phyloP scores from a whole-genome alignment of 2,888 invertebrate genomes.

The Lithodes maja region DNA sequence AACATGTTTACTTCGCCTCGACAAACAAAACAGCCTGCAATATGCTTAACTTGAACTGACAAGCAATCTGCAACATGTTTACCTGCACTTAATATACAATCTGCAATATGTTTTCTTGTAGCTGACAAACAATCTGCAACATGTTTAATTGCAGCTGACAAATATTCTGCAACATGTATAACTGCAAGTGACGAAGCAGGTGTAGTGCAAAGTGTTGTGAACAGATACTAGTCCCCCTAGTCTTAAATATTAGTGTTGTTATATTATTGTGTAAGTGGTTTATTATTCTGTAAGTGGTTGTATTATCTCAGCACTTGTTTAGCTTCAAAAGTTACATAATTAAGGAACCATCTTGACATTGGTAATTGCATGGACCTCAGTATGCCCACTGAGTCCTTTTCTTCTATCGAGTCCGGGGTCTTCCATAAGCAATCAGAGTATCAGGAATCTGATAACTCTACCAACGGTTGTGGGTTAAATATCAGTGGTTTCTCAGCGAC shows the following conservation, averaged over 20 bases:
- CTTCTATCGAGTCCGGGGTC: slow-evolving; percentile 38
- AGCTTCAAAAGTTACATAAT: neutral
- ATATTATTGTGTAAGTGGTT: neutral
- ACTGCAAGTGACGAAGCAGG: neutral
- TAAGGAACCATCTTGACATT: neutral
- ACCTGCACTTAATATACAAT: too few relatives aligned
- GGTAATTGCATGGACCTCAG: slow-evolving; percentile 24
- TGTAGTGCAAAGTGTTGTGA: neutral
- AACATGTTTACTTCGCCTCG: too few relatives aligned
- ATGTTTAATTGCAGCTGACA: too few relatives aligned
- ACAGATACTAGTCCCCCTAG: slow-evolving; percentile 4
- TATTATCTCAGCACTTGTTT: neutral
- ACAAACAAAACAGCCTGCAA: too few relatives aligned
- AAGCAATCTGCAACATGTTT: too few relatives aligned
- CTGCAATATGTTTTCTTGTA: too few relatives aligned
- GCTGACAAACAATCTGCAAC: too few relatives aligned
- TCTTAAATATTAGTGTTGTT: neutral
- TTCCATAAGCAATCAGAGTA: slow-evolving; percentile 32
- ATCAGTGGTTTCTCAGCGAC: neutral
- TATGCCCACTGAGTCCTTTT: slow-evolving; percentile 61
- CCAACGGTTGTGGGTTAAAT: neutral
- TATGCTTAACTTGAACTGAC: too few relatives aligned
- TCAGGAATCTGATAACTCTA: neutral
- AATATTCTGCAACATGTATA: neutral
- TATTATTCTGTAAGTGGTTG: neutral